Percentiles rank a stretch among this genome's conserved stretches.
Evolutionary conservation across 1,140 invertebrate species (phyloP).

Genomic region (Bombus consobrinus): DNA sequence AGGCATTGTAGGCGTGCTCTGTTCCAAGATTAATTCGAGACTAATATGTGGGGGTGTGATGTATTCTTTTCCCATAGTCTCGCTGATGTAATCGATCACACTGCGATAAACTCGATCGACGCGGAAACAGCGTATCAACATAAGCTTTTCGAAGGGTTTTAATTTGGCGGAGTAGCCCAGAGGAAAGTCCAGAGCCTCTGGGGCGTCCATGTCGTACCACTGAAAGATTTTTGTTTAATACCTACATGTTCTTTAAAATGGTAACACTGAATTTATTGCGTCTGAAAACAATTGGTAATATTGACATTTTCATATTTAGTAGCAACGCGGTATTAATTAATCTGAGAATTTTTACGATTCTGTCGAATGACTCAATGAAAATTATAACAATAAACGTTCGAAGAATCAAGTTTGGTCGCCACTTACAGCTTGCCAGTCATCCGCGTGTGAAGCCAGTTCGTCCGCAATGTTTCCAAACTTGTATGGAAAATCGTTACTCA

Average conservation of each 20-base stretch:
- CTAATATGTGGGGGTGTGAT: conserved; percentile 92
- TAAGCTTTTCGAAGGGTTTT: conserved; percentile 88
- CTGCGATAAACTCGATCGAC: conserved; percentile 93
- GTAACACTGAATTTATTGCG: too few species aligned
- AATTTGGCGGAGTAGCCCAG: conserved; percentile 86
- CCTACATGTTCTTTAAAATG: too few species aligned
- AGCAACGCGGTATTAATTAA: too few species aligned
- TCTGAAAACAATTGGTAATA: too few species aligned
- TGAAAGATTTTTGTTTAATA: conserved; percentile 71
- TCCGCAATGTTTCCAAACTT: conserved; percentile 86
- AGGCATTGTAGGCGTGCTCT: conserved; percentile 90
- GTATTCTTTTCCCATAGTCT: conserved; percentile 92
- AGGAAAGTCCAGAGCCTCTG: conserved; percentile 88
- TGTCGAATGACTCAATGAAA: too few species aligned
- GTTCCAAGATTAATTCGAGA: conserved; percentile 91
- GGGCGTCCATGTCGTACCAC: conserved; percentile 93
- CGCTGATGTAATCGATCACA: conserved; percentile 90
- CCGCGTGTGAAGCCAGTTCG: conserved; percentile 85
- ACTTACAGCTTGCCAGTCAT: conserved; percentile 88
- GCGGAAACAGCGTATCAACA: conserved; percentile 93
- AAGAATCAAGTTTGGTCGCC: too few species aligned
- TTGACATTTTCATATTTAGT: too few species aligned
- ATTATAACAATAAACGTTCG: too few species aligned
- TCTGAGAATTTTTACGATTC: too few species aligned
- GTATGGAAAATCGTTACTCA: conserved; percentile 87